Base-by-base conservation (phyloP, 2,888 invertebrate species). In the Ectemnius continuus region DNA sequence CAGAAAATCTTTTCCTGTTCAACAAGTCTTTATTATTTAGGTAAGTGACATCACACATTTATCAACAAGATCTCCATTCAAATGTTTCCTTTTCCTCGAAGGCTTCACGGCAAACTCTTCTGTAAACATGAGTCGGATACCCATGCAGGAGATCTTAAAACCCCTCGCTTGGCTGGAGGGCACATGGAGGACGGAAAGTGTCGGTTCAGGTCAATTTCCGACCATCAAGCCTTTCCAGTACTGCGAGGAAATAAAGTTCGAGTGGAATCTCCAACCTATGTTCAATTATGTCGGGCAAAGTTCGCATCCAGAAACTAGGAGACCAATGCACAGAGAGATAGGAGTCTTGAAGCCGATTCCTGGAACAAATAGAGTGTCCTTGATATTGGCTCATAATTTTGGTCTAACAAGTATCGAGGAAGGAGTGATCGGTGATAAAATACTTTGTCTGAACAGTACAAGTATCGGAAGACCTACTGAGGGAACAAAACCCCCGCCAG, bases 261-360 rank as follows among this genome's bases (percentile, higher is more conserved):
- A 84, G 61, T 93, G 92, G 57, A 86, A 93, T 88, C 94, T 94
- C 11, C 94, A 94, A 80, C 94, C 94, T 0, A 92, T 94, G 91
- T 91, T 94, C 28, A 93, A 93, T 84, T 94, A 92, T 81, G 83
- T 86, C 2, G 93, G 93, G 0, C 89, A 88, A 68, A 93, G 93
- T 0, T 92, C 91, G 85, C 91, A 94, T 80, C 92, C 93, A 0
- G 91, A 91, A 36, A 92, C 91, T 46, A 91, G 92, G 36, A 91
- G 88, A 2, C 93, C 93, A 0, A 93, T 94, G 93, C 94, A 94
- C 84, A 91, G 93, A 65, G 94, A 94, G 85, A 88, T 92, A 52
- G 95, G 94, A 0, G 94, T 93, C 84, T 85, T 94, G 5, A 92
- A 93, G 63, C 92, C 94, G 60, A 92, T 93, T 58, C 93, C 93